A percentile compares a stretch with the other conserved stretches of the same genome.
phyloP scores from a whole-genome alignment of 1,140 invertebrate species.

The Spodoptera frugiperda region DNA sequence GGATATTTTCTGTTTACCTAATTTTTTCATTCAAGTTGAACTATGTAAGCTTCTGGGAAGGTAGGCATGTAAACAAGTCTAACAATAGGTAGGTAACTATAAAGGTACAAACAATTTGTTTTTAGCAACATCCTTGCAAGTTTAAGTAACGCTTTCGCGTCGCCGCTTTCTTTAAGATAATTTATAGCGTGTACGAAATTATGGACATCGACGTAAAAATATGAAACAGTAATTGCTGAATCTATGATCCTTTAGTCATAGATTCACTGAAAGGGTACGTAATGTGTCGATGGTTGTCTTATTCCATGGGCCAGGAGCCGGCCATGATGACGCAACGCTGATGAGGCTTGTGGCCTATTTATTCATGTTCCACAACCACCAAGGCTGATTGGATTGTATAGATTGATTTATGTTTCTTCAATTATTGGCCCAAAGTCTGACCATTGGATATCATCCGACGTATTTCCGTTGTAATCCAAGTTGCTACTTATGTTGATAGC shows the following conservation, averaged over 20 bases:
- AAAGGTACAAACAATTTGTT: neutral
- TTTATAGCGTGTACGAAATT: no score
- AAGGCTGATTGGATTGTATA: conserved; percentile 22
- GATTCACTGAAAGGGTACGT: no score
- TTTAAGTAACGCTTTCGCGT: conserved; percentile 3
- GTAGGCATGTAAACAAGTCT: neutral
- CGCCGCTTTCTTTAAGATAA: no score
- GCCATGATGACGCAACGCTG: neutral
- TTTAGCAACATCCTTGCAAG: neutral
- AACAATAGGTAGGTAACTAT: neutral
- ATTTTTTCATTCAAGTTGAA: conserved; percentile 3
- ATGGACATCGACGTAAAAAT: no score
- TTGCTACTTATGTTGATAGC: conserved; percentile 29
- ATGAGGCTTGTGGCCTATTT: neutral
- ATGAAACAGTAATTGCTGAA: no score
- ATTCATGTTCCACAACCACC: neutral
- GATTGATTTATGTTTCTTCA: conserved; percentile 16
- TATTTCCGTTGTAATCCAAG: conserved; percentile 36
- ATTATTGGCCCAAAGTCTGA: conserved; percentile 14
- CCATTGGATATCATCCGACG: conserved; percentile 25
- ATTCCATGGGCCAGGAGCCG: no score
- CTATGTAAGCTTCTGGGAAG: neutral
- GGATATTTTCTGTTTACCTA: neutral
- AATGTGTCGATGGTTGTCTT: no score
- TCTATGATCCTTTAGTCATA: no score